A percentile compares a stretch with the other conserved stretches of the same genome.
These are phyloP conservation scores for Drosophila neoperkinsi DNA, from an alignment of 2,888 invertebrate genomes.

Conservation along the genomic window DNA sequence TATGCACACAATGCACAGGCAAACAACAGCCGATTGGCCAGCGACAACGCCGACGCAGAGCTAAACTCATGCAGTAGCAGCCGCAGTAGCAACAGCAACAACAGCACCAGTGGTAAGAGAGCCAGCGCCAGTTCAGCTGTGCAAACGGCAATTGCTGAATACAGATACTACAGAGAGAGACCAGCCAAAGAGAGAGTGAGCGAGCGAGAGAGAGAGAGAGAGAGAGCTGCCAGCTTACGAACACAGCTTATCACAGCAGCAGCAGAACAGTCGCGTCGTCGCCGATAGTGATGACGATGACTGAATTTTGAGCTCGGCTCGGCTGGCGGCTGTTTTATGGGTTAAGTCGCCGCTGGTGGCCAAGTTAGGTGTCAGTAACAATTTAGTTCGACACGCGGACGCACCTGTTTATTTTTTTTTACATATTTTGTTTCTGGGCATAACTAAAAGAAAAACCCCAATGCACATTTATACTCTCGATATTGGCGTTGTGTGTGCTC, in stretches of 20 bases:
- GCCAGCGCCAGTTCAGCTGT: conserved; percentile 22
- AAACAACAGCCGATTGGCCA: conserved; percentile 37
- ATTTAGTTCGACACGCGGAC: conserved; percentile 81
- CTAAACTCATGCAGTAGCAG: conserved; percentile 2
- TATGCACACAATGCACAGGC: conserved; percentile 26
- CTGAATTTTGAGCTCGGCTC: conserved; percentile 55
- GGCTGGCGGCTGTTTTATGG: conserved; percentile 55
- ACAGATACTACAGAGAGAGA: conserved; percentile 2
- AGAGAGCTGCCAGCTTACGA: conserved; percentile 4
- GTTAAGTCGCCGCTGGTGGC: conserved; percentile 78
- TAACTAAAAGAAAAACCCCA: conserved; percentile 17
- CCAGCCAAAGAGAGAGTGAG: neutral
- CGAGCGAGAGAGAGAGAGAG: conserved; percentile 8
- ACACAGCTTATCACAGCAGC: conserved; percentile 32
- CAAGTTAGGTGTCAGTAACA: conserved; percentile 85
- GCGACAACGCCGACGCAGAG: conserved; percentile 39
- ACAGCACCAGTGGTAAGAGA: conserved; percentile 21
- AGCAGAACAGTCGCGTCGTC: conserved; percentile 15
- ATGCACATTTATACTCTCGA: conserved; percentile 20
- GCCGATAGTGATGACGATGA: conserved; percentile 44
- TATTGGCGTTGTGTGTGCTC: conserved; percentile 4
- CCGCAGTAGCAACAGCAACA: conserved; percentile 1
- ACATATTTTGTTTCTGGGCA: conserved; percentile 52
- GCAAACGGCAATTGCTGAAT: conserved; percentile 49
- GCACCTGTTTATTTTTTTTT: conserved; percentile 72